These are phyloP conservation scores for Enteromius argenteus DNA, from an alignment of 2,797 vertebrate genomes.

Conservation along the genomic window DNA sequence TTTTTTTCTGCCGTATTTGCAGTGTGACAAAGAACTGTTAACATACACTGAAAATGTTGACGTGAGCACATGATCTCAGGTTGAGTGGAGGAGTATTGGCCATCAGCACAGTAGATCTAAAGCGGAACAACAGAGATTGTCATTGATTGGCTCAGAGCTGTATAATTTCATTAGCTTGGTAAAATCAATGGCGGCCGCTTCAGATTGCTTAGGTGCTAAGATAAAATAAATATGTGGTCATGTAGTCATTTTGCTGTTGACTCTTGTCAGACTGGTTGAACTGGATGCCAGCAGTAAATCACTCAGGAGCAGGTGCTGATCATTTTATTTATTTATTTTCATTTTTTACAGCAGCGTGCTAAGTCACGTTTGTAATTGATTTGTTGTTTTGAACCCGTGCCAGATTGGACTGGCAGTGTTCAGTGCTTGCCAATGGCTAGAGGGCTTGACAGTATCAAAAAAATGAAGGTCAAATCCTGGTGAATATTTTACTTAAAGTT, in stretches of 20 bases:
- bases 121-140: conserved; percentile 33
- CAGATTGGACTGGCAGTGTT: conserved; percentile 1
- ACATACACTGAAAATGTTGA: not conserved
- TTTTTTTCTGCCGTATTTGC: not conserved
- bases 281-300: not conserved
- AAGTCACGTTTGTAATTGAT: not conserved
- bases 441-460: not conserved
- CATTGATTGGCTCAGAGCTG: conserved; percentile 48
- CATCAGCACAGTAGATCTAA: conserved; percentile 46
- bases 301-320: not conserved
- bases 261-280: not conserved
- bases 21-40: conserved; percentile 14
- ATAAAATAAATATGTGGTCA: conserved; percentile 23
- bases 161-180: conserved; percentile 45
- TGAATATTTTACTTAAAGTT: not conserved
- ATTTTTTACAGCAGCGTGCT: not conserved
- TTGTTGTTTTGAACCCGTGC: not conserved
- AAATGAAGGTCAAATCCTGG: not conserved
- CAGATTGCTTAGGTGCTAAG: conserved; percentile 11
- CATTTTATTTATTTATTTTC: not conserved
- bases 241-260: conserved; percentile 1
- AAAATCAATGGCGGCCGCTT: conserved; percentile 40
- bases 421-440: not conserved
- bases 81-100: conserved; percentile 32
- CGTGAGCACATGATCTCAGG: not conserved